A percentile compares a stretch with the other conserved stretches of the same genome.
Conservation (phyloP, 2,888 invertebrate species). For the Dione vanillae region DNA sequence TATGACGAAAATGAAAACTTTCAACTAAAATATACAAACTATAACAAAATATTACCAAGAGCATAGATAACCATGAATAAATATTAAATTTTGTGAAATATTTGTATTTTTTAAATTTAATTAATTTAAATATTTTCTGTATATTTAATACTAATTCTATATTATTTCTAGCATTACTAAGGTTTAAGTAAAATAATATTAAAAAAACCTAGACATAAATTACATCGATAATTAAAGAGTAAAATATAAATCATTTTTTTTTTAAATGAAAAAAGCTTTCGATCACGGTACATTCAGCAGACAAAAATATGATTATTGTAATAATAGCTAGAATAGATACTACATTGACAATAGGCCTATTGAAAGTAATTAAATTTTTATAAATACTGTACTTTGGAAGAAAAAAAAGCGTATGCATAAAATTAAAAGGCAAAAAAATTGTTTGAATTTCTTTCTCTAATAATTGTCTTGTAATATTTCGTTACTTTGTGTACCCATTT, state of each 20-base stretch:
- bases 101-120: neutral
- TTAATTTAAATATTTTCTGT: constrained; percentile 15
- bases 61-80: constrained; percentile 9
- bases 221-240: neutral
- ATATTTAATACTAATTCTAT: constrained; percentile 22
- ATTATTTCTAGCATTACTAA: neutral
- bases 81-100: neutral
- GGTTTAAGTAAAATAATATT: neutral
- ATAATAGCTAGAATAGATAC: constrained; percentile 8
- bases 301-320: neutral
- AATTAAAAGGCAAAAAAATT: constrained; percentile 30
- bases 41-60: too few species aligned
- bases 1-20: too few species aligned
- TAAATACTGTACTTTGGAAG: constrained; percentile 32
- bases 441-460: constrained; percentile 21
- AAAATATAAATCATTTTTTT: too few species aligned
- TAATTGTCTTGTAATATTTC: constrained; percentile 30
- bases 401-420: constrained; percentile 26
- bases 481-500: neutral
- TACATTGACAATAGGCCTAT: constrained; percentile 6
- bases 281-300: too few species aligned
- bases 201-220: constrained; percentile 5
- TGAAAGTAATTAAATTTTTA: constrained; percentile 30
- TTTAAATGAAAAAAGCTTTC: too few species aligned
- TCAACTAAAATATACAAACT: too few species aligned